Evolutionary conservation across 1,140 invertebrate species (phyloP), one percentile per base, ranked within the genome.

Genomic region (Episyrphus balteatus): DNA sequence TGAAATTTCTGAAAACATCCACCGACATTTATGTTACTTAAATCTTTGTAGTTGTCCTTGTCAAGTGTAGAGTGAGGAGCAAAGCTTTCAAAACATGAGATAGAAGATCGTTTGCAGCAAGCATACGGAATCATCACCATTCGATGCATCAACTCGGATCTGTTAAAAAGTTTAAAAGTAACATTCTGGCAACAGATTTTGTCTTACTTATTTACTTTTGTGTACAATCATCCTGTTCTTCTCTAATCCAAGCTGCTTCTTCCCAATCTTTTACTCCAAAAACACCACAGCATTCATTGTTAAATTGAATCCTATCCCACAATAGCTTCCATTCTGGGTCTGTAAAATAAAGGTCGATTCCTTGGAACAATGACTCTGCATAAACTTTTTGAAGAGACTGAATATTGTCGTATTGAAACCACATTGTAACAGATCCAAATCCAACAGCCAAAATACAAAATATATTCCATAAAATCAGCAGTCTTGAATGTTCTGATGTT

Each of bases 321-420:
- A 60, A 26, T 3, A 67, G 49, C 34, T 66, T 62, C 64, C 64
- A 65, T 21, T 65, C 60, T 1, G 64, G 64, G n/a, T 49, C 50
- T 0, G 52, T 33, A 38, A 65, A 67, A 41, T 67, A 67, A 14
- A 63, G 44, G 13, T 67, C 64, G 12, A 67, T 67, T 43, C 64
- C 64, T 3, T 47, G 51, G 1, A 44, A 41, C 1, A 67, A 38
- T 2, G 62, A 55, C 17, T 3, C 3, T 26, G 21, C 21, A 8
- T 26, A 26, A 5, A 8, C 21, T 26, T 5, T 26, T 26, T 26
- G 21, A 3, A 26, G 8, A 8, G 21, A 26, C 8, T 26, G 3
- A 26, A 26, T 26, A 8, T 26, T 26, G 21, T 26, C 8, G 21
- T 26, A 26, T 8, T 26, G 21, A 8, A 26, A 26, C 21, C 21